These are phyloP conservation scores for Chalcis sispes DNA, from an alignment of 2,888 invertebrate species.

Conservation along the genomic window DNA sequence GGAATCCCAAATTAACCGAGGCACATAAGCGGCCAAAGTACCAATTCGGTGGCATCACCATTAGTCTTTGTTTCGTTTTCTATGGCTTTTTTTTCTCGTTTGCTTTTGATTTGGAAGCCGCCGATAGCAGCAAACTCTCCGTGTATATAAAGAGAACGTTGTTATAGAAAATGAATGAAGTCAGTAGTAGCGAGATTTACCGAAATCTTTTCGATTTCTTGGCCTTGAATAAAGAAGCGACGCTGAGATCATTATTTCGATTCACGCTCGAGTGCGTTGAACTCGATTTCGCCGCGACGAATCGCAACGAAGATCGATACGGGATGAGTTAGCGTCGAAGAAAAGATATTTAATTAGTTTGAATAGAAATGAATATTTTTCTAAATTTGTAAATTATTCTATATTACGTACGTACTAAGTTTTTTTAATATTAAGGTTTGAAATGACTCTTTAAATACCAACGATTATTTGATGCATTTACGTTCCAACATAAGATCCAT, in stretches of 20 bases:
- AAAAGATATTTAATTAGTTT: too few relatives aligned
- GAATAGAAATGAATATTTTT: too few relatives aligned
- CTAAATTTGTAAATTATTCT: too few relatives aligned
- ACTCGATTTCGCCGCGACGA: too few relatives aligned
- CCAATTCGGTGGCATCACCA: not conserved
- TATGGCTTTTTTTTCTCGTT: not conserved
- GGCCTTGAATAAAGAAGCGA: not conserved
- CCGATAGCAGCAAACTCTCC: not conserved
- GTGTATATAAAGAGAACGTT: constrained; percentile 25
- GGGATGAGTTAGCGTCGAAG: not conserved
- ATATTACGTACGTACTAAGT: too few relatives aligned
- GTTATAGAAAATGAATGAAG: constrained; percentile 8
- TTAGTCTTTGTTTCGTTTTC: constrained; percentile 6
- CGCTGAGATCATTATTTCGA: constrained; percentile 2
- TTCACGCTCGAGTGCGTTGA: not conserved
- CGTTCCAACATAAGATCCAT: too few relatives aligned
- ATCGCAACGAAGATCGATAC: too few relatives aligned
- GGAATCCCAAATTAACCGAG: not conserved
- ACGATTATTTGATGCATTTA: too few relatives aligned
- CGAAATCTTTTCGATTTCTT: constrained; percentile 31
- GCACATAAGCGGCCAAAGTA: constrained; percentile 3
- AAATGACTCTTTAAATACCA: too few relatives aligned
- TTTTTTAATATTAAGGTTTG: too few relatives aligned
- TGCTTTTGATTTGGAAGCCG: not conserved
- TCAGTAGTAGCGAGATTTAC: constrained; percentile 12